A percentile compares a stretch with the other conserved stretches of the same genome.
Evolutionary conservation across 2,888 invertebrate species (phyloP).

Genomic region (Caenorhabditis wallacei): DNA sequence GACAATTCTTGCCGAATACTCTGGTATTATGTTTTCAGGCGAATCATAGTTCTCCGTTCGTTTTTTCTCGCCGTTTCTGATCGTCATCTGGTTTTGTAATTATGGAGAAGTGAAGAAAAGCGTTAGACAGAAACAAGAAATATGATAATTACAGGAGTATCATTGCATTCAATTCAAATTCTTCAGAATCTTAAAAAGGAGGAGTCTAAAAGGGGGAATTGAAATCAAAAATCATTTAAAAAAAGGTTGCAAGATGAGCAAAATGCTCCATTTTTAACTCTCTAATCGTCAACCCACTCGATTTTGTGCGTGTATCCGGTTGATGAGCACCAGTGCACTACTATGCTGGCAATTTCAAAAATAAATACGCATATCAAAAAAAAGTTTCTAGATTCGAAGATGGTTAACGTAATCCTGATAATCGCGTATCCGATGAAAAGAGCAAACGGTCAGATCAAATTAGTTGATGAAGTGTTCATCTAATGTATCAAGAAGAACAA

Average conservation of each 20-base stretch:
- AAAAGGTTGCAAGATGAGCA: slow-evolving; percentile 31
- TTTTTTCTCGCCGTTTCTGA: slow-evolving; percentile 53
- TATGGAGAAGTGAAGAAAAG: slow-evolving; percentile 45
- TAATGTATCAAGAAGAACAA: slow-evolving; percentile 31
- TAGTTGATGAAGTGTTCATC: slow-evolving; percentile 12
- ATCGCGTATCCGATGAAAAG: slow-evolving; percentile 36
- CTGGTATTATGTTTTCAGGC: slow-evolving; percentile 64
- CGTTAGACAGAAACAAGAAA: slow-evolving; percentile 38
- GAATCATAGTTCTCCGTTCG: slow-evolving; percentile 40
- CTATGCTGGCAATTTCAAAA: slow-evolving; percentile 30
- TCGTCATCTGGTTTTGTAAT: slow-evolving; percentile 64
- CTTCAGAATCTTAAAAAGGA: not conserved
- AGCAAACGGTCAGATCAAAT: slow-evolving; percentile 46
- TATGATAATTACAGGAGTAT: slow-evolving; percentile 60
- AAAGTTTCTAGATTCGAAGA: slow-evolving; percentile 4
- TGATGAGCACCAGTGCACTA: slow-evolving; percentile 39
- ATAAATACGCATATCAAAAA: slow-evolving; percentile 30
- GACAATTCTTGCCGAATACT: slow-evolving; percentile 65
- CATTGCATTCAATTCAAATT: slow-evolving; percentile 34
- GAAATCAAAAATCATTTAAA: not conserved
- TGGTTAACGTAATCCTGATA: slow-evolving; percentile 3
- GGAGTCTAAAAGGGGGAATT: not conserved
- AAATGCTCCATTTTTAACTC: slow-evolving; percentile 31
- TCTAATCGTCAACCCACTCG: slow-evolving; percentile 45
- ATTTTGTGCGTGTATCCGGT: slow-evolving; percentile 50